phyloP scores from a whole-genome alignment of 2,797 vertebrate species.

The Pogonophryne albipinna region DNA sequence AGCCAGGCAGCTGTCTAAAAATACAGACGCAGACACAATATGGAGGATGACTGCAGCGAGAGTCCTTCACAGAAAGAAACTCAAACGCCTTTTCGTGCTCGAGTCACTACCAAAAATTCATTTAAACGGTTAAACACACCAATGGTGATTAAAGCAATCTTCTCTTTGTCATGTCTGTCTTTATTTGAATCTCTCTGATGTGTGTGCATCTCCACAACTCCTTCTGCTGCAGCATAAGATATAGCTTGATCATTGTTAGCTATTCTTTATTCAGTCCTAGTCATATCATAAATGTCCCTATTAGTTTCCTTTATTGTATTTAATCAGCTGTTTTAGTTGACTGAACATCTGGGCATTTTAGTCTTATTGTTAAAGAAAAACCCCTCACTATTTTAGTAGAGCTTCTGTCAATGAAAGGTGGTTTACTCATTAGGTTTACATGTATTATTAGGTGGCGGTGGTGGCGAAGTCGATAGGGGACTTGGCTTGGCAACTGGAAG shows the following conservation, averaged over 20 bases:
- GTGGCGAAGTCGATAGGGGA: too few species aligned
- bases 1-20: slow-evolving; percentile 82
- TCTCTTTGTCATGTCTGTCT: background rate
- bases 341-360: too few species aligned
- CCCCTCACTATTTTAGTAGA: too few species aligned
- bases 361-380: too few species aligned
- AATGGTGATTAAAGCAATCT: slow-evolving; percentile 18
- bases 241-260: too few species aligned
- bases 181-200: background rate
- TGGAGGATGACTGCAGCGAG: slow-evolving; percentile 72
- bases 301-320: too few species aligned
- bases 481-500: too few species aligned
- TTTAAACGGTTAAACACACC: slow-evolving; percentile 23
- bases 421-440: too few species aligned
- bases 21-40: slow-evolving; percentile 82
- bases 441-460: too few species aligned
- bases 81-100: slow-evolving; percentile 39
- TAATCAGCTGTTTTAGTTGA: too few species aligned
- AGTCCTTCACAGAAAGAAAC: slow-evolving; percentile 64
- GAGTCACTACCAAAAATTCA: slow-evolving; percentile 24
- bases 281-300: too few species aligned
- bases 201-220: background rate
- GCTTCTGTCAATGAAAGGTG: too few species aligned
- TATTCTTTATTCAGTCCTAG: background rate
- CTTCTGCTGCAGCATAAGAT: background rate